Percentiles rank a stretch among this genome's conserved stretches.
Conservation (phyloP, 2,797 vertebrate genomes). For the Eurystomus glaucurus region DNA sequence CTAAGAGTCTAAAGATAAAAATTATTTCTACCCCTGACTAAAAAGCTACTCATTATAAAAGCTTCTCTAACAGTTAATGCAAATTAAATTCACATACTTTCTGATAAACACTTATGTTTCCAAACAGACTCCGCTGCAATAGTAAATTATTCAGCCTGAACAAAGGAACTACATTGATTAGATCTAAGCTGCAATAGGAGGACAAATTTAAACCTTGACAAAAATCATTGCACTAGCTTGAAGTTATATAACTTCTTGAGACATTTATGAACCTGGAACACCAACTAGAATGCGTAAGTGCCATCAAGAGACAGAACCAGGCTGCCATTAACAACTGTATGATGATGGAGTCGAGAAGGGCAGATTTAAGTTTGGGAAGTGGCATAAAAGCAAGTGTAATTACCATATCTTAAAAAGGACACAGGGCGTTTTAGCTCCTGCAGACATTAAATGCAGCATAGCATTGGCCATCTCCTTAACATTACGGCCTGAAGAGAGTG, state of each 20-base stretch:
- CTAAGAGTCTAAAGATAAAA: neutral
- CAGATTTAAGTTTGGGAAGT: neutral
- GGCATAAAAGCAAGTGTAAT: neutral
- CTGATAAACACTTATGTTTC: neutral
- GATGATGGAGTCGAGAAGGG: neutral
- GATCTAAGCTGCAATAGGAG: neutral
- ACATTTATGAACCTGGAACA: neutral
- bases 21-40: neutral
- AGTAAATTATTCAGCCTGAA: neutral
- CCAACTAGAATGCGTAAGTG: rapidly evolving
- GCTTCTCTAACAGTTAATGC: neutral
- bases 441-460: neutral
- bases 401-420: neutral
- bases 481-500: neutral
- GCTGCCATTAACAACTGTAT: neutral
- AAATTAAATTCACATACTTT: neutral
- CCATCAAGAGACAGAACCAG: neutral
- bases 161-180: neutral
- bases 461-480: neutral
- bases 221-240: neutral
- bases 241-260: neutral
- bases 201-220: neutral
- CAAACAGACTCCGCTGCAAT: neutral
- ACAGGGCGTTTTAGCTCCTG: neutral
- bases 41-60: neutral